These are phyloP conservation scores for Sclerodermus sp. DNA, from an alignment of 2,888 invertebrate genomes.

Conservation along the genomic window DNA sequence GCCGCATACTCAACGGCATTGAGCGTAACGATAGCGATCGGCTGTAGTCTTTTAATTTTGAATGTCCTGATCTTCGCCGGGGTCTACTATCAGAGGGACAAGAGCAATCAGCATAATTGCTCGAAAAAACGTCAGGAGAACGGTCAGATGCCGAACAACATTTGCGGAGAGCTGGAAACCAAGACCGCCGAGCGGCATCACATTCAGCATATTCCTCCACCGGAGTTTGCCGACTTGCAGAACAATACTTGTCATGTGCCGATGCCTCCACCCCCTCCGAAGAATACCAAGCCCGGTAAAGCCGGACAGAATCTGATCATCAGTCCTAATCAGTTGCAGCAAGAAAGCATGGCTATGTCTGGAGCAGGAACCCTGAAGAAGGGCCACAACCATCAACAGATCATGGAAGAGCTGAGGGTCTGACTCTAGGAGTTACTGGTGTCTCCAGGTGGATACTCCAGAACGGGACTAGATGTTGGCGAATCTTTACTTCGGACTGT, in stretches of 20 bases:
- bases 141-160: constrained; percentile 86
- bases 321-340: constrained; percentile 68
- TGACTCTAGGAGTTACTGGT: constrained; percentile 62
- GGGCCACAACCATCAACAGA: constrained; percentile 56
- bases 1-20: constrained; percentile 89
- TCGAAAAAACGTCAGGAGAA: constrained; percentile 76
- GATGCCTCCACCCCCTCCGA: constrained; percentile 76
- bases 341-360: constrained; percentile 76
- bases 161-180: constrained; percentile 80
- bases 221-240: constrained; percentile 80
- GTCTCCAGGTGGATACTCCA: not conserved
- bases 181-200: constrained; percentile 76
- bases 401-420: constrained; percentile 82
- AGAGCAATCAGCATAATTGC: constrained; percentile 64
- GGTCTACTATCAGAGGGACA: constrained; percentile 90
- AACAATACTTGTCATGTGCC: constrained; percentile 68
- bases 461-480: not conserved
- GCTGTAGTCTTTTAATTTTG: constrained; percentile 86
- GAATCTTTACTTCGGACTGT: not conserved
- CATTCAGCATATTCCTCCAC: constrained; percentile 78
- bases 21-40: constrained; percentile 92
- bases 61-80: constrained; percentile 94
- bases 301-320: constrained; percentile 59
- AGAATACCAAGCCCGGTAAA: constrained; percentile 63
- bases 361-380: constrained; percentile 73